These are phyloP conservation scores for Corydoras sp. DNA, from an alignment of 2,113 vertebrate species.

Conservation along the genomic window DNA sequence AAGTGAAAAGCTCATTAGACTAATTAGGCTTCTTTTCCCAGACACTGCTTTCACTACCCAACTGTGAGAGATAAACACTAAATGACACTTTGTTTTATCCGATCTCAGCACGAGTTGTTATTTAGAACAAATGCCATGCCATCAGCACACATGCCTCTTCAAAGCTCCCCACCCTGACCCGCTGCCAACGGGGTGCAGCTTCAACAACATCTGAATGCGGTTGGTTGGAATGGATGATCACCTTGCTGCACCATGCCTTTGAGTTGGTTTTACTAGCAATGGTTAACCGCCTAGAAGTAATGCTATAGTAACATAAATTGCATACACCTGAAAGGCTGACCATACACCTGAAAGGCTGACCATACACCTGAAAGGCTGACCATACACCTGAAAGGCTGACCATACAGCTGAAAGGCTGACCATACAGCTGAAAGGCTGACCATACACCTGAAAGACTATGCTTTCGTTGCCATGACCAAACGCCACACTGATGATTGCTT, in stretches of 20 bases:
- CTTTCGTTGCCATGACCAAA: not conserved
- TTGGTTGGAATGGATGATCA: not conserved
- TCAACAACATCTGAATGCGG: constrained; percentile 17
- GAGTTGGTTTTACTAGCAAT: not conserved
- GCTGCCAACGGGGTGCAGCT: constrained; percentile 28
- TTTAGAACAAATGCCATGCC: constrained; percentile 35
- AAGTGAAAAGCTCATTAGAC: constrained; percentile 65
- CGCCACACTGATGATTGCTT: not conserved
- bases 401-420: too few species aligned
- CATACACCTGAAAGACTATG: not conserved
- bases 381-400: not conserved
- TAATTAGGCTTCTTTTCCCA: constrained; percentile 58
- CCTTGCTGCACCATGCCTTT: not conserved
- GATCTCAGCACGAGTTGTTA: constrained; percentile 52
- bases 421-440: too few species aligned
- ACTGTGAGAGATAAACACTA: constrained; percentile 55
- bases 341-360: not conserved
- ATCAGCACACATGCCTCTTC: constrained; percentile 27
- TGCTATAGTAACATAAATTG: not conserved
- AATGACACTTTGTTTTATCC: constrained; percentile 52
- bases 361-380: not conserved
- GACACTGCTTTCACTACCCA: constrained; percentile 46
- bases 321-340: too few species aligned
- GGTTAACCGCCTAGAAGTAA: not conserved
- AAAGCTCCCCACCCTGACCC: constrained; percentile 24